Percentiles rank a stretch among this genome's conserved stretches.
Conservation (phyloP, 2,888 invertebrate species). For the Leptothorax acervorum region DNA sequence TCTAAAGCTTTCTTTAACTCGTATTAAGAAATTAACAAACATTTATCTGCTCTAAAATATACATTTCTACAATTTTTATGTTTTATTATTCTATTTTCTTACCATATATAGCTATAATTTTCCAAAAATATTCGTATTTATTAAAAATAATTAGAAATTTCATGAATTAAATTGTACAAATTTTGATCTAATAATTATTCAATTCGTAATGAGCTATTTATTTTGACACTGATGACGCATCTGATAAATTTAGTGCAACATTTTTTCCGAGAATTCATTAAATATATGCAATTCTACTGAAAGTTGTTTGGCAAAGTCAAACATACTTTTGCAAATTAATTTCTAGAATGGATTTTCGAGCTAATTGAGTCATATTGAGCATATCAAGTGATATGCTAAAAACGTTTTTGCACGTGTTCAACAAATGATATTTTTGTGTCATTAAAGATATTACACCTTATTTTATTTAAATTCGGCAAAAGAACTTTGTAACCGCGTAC, state of each 20-base stretch:
- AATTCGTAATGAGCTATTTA: neutral
- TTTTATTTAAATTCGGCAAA: constrained; percentile 8
- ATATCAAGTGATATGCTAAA: neutral
- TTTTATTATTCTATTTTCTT: neutral
- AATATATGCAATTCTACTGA: neutral
- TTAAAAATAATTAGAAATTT: neutral
- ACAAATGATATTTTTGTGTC: neutral
- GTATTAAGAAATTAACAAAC: neutral
- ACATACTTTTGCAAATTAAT: neutral
- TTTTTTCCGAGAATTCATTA: constrained; percentile 12
- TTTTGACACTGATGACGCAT: neutral
- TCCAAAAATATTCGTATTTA: neutral
- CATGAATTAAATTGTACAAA: neutral
- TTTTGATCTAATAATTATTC: neutral
- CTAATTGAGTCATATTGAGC: neutral
- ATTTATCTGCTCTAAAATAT: neutral
- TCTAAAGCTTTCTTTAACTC: neutral
- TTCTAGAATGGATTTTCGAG: neutral
- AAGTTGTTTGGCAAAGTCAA: constrained; percentile 12
- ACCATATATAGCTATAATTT: neutral
- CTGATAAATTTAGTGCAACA: neutral
- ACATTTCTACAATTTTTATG: neutral
- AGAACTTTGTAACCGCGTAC: neutral
- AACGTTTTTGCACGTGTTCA: neutral
- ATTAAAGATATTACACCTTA: constrained; percentile 5